A percentile compares a stretch with the other conserved stretches of the same genome.
These are phyloP conservation scores for Nephila pilipes DNA, from an alignment of 1,140 invertebrate genomes.

Conservation along the genomic window DNA sequence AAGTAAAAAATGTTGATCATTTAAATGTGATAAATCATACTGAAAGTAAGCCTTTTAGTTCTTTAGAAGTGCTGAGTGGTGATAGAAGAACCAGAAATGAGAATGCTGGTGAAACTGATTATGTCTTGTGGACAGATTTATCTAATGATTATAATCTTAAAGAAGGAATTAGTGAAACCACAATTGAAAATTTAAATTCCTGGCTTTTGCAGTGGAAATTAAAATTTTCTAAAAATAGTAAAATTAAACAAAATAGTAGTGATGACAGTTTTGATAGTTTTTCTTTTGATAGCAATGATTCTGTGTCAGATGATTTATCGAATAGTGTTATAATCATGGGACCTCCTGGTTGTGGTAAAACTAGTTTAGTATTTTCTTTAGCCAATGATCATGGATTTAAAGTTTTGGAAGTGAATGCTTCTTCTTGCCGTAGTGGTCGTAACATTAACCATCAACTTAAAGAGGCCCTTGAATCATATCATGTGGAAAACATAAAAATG, in stretches of 20 bases:
- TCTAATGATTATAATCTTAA: conserved; percentile 21
- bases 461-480: conserved; percentile 95
- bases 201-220: conserved; percentile 68
- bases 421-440: conserved; percentile 90
- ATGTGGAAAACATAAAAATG: conserved; percentile 79
- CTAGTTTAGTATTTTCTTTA: conserved; percentile 91
- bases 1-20: conserved; percentile 1
- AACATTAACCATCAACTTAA: conserved; percentile 90
- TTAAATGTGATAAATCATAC: neutral
- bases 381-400: conserved; percentile 91
- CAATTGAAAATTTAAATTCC: conserved; percentile 15
- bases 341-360: conserved; percentile 93
- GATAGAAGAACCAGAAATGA: neutral
- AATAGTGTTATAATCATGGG: conserved; percentile 91
- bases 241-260: neutral
- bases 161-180: conserved; percentile 9
- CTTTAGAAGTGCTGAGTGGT: neutral
- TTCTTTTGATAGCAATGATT: conserved; percentile 76
- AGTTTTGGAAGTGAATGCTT: conserved; percentile 96
- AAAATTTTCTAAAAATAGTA: conserved; percentile 44
- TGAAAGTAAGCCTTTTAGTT: neutral
- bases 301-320: conserved; percentile 80
- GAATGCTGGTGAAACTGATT: neutral
- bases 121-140: conserved; percentile 48
- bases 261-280: conserved; percentile 54